These are phyloP conservation scores for Notospermus geniculatus DNA, from an alignment of 1,140 invertebrate genomes.

Conservation along the genomic window DNA sequence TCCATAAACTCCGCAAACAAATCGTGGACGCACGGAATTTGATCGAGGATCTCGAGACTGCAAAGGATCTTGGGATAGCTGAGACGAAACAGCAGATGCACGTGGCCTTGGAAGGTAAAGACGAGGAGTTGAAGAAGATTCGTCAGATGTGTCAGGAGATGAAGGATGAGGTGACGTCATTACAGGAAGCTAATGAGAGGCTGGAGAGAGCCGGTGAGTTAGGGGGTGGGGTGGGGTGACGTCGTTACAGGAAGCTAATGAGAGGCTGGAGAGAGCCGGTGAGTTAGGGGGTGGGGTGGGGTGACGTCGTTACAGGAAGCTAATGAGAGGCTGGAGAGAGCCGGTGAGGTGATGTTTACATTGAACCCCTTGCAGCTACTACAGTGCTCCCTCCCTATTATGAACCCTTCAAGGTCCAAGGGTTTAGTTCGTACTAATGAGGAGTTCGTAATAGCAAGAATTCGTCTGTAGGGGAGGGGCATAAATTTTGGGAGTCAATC, in stretches of 20 bases:
- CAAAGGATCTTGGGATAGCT: slow-evolving; percentile 45
- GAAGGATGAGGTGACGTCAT: slow-evolving; percentile 60
- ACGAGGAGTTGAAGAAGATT: slow-evolving; percentile 56
- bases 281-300: slow-evolving; percentile 60
- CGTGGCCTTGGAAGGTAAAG: slow-evolving; percentile 61
- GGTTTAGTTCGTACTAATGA: no score
- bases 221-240: slow-evolving; percentile 62
- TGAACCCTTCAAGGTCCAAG: no score
- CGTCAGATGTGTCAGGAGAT: slow-evolving; percentile 56
- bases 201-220: slow-evolving; percentile 41
- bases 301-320: slow-evolving; percentile 43
- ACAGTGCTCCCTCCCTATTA: no score
- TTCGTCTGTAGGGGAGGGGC: no score
- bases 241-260: slow-evolving; percentile 32
- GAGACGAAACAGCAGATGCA: slow-evolving; percentile 45
- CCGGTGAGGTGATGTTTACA: no score
- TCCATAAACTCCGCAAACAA: slow-evolving; percentile 39
- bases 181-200: slow-evolving; percentile 34
- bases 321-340: slow-evolving; percentile 44
- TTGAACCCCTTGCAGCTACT: no score
- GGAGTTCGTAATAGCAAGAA: no score
- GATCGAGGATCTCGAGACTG: slow-evolving; percentile 47
- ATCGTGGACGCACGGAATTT: slow-evolving; percentile 44
- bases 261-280: slow-evolving; percentile 49
- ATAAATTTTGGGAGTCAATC: no score